Conservation (phyloP, 2,888 invertebrate genomes). For the Bembecia ichneumoniformis region DNA sequence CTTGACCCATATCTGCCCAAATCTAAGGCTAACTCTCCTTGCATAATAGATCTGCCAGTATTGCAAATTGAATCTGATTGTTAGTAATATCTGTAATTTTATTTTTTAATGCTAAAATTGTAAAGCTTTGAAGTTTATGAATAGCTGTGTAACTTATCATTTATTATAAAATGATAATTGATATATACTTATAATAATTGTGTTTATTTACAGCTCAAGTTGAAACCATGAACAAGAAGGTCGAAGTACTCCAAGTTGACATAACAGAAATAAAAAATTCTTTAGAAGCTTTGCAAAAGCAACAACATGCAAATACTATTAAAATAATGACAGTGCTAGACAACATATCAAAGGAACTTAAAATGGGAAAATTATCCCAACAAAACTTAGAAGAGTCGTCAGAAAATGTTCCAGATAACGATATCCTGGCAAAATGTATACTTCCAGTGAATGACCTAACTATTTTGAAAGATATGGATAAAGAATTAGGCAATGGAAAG, state of each 20-base stretch:
- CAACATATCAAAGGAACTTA: not conserved
- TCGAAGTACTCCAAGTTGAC: no score
- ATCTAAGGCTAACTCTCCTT: not conserved
- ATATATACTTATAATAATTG: not conserved
- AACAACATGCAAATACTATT: not conserved
- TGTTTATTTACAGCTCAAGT: not conserved
- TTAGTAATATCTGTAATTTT: not conserved
- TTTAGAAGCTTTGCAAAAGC: not conserved
- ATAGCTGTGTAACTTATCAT: not conserved
- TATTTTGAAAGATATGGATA: not conserved
- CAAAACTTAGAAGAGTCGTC: not conserved
- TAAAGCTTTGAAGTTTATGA: not conserved
- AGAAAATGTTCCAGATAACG: not conserved
- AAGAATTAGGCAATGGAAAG: not conserved
- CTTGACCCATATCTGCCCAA: no score
- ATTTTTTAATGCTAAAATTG: not conserved
- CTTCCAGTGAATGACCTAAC: not conserved
- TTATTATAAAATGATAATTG: not conserved
- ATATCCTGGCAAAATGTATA: not conserved
- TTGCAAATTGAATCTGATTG: not conserved
- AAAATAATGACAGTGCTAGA: not conserved
- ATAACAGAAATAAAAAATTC: not conserved
- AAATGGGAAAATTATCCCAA: not conserved
- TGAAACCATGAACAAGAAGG: no score
- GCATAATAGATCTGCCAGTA: not conserved